These are phyloP conservation scores for Sialis lutaria DNA, from an alignment of 2,888 invertebrate species.

Conservation along the genomic window DNA sequence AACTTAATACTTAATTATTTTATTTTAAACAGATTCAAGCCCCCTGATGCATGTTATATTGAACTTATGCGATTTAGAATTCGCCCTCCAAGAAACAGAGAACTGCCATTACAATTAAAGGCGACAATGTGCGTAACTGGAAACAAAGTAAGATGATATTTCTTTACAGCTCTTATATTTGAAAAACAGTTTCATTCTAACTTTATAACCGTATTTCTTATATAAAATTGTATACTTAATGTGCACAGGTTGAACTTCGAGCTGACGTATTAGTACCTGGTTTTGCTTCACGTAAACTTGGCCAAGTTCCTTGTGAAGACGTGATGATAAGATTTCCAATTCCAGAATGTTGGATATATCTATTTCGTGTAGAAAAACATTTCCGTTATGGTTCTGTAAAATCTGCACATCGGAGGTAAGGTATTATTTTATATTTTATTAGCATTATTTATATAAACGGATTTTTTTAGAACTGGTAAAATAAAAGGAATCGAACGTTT, in stretches of 20 bases:
- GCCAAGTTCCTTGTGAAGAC: constrained; percentile 95
- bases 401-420: constrained; percentile 58
- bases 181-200: no score
- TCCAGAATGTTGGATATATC: constrained; percentile 98
- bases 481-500: constrained; percentile 86
- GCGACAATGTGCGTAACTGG: constrained; percentile 77
- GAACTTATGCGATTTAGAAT: constrained; percentile 92
- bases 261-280: constrained; percentile 94
- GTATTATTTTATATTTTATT: constrained; percentile 1
- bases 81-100: constrained; percentile 86
- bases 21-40: constrained; percentile 56
- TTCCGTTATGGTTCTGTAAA: constrained; percentile 96
- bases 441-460: not conserved
- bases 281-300: constrained; percentile 86
- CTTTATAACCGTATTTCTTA: not conserved
- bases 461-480: constrained; percentile 52
- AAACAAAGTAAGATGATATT: constrained; percentile 39
- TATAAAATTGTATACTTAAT: constrained; percentile 1
- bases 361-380: constrained; percentile 95
- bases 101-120: constrained; percentile 89
- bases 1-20: not conserved
- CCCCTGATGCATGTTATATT: constrained; percentile 94
- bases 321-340: constrained; percentile 92
- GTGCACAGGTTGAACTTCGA: constrained; percentile 67
- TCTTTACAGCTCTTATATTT: no score